A percentile compares a stretch with the other conserved stretches of the same genome.
These are phyloP conservation scores for Entomobrya multifasciata DNA, from an alignment of 2,888 invertebrate genomes.

Conservation along the genomic window DNA sequence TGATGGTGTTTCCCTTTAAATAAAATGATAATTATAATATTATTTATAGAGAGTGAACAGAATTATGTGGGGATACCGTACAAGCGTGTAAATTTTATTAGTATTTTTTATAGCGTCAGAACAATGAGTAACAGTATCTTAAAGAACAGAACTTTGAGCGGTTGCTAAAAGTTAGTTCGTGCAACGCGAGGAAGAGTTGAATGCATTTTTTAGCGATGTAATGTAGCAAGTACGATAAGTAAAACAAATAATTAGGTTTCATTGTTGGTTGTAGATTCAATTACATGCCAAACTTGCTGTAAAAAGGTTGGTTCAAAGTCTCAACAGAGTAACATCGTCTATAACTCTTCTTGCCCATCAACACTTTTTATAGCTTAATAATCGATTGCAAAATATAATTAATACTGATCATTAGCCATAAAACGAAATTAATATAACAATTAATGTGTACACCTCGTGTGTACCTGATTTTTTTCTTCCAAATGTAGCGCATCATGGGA, in stretches of 20 bases:
- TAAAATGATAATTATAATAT: constrained; percentile 44
- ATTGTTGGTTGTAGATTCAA: neutral
- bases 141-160: no score
- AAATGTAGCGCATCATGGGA: constrained; percentile 8
- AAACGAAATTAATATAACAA: constrained; percentile 55
- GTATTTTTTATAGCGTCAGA: constrained; percentile 4
- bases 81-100: constrained; percentile 19
- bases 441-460: constrained; percentile 35
- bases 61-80: neutral
- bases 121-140: constrained; percentile 44
- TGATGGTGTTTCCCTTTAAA: constrained; percentile 49
- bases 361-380: constrained; percentile 48
- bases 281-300: neutral
- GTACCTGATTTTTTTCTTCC: neutral
- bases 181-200: neutral
- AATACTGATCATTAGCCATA: constrained; percentile 44
- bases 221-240: no score
- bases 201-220: no score
- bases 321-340: constrained; percentile 55
- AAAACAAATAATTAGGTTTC: constrained; percentile 7
- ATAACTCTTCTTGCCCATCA: constrained; percentile 57
- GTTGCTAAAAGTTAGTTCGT: neutral
- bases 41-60: neutral
- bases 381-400: constrained; percentile 61
- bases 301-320: constrained; percentile 1